phyloP scores from a whole-genome alignment of 2,797 vertebrate genomes.

The Anabacerthia variegaticeps region DNA sequence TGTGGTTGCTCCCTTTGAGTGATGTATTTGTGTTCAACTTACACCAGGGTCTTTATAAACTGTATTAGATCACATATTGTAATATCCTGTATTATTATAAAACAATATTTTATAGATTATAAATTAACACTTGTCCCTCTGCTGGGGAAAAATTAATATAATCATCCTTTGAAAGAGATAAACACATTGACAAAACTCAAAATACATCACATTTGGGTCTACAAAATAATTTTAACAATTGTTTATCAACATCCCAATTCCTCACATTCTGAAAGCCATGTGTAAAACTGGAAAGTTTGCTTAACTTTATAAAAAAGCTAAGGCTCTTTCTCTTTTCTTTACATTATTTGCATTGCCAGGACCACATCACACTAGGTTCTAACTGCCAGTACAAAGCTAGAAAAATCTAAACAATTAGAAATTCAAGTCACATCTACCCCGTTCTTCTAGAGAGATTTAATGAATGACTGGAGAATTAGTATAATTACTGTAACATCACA shows the following conservation, averaged over 20 bases:
- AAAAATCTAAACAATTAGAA: slow-evolving; percentile 2
- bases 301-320: not conserved
- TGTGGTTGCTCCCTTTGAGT: not conserved
- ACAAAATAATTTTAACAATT: not conserved
- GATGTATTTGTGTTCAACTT: not conserved
- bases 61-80: not conserved
- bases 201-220: not conserved
- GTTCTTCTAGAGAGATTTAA: slow-evolving; percentile 6
- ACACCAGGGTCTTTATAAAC: not conserved
- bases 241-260: not conserved
- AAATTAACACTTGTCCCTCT: not conserved
- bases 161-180: not conserved
- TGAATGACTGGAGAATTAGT: slow-evolving; percentile 24
- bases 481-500: slow-evolving; percentile 20
- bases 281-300: not conserved
- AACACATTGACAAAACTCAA: not conserved
- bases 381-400: not conserved
- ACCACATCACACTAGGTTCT: not conserved
- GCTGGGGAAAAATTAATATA: not conserved
- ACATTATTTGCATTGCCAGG: not conserved
- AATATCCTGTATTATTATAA: not conserved
- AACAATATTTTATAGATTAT: not conserved
- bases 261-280: not conserved
- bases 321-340: not conserved
- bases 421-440: not conserved